Percentiles rank a stretch among this genome's conserved stretches.
Conservation (phyloP, 2,113 vertebrate species). For the Mixornis gularis region DNA sequence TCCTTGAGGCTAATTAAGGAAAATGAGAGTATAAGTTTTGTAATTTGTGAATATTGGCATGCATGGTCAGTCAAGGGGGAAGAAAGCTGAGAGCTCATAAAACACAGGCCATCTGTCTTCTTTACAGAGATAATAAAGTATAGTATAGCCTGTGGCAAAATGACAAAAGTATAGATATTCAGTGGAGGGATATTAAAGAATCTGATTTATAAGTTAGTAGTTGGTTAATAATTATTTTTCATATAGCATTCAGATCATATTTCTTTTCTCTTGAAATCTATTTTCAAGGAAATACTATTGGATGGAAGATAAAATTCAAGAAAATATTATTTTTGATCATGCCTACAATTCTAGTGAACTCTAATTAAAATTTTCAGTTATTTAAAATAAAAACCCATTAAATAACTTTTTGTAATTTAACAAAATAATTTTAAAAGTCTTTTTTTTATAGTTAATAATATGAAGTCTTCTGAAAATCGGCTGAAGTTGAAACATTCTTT, state of each 20-base stretch:
- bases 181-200: background rate
- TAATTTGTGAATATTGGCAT: constrained; percentile 54
- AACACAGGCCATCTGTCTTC: constrained; percentile 47
- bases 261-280: constrained; percentile 10
- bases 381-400: background rate
- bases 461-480: background rate
- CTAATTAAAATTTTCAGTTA: background rate
- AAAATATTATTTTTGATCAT: background rate
- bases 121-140: constrained; percentile 38
- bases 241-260: background rate
- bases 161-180: background rate
- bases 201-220: constrained; percentile 14
- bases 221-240: constrained; percentile 22
- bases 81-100: constrained; percentile 35
- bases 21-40: constrained; percentile 35
- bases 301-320: background rate
- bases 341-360: background rate
- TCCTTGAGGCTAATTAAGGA: constrained; percentile 25
- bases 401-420: background rate
- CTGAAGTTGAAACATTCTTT: background rate
- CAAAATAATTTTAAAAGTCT: background rate
- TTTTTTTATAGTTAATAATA: background rate
- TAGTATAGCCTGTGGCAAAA: constrained; percentile 20
- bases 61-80: constrained; percentile 46
- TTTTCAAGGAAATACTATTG: background rate